phyloP scores from a whole-genome alignment of 2,888 invertebrate genomes.

The Eupithecia centaureata region DNA sequence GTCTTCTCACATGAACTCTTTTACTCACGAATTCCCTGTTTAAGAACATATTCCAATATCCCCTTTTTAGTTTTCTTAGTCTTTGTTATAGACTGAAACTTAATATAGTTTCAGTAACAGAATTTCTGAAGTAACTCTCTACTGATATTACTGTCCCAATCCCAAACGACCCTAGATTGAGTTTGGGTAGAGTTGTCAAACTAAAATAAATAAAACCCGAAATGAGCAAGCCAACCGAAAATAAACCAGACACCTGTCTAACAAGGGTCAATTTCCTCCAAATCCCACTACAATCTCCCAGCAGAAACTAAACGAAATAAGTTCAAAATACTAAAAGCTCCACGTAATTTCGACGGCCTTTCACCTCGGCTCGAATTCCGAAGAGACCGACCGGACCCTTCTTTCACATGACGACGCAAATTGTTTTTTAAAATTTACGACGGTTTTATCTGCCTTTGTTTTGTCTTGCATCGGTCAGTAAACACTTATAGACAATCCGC shows the following conservation, averaged over 20 bases:
- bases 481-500: too few relatives aligned
- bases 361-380: slow-evolving; percentile 24
- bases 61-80: too few relatives aligned
- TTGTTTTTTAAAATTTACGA: neutral
- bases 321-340: slow-evolving; percentile 18
- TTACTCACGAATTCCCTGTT: neutral
- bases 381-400: slow-evolving; percentile 19
- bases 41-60: neutral
- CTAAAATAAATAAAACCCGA: neutral
- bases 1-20: neutral
- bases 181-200: neutral
- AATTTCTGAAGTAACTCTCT: neutral
- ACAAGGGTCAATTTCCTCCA: slow-evolving; percentile 21
- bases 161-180: neutral
- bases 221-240: neutral
- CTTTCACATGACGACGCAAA: slow-evolving; percentile 12
- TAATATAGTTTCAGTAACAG: neutral
- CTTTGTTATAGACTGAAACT: neutral
- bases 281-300: slow-evolving; percentile 16
- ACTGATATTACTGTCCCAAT: neutral
- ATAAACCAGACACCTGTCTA: slow-evolving; percentile 8
- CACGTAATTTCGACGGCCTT: slow-evolving; percentile 26
- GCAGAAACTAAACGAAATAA: slow-evolving; percentile 26
- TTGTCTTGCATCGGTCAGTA: too few relatives aligned
- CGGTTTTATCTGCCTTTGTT: too few relatives aligned